These are phyloP conservation scores for Microcebus griseorufus DNA, from an alignment of 2,113 vertebrate genomes.

Conservation along the genomic window DNA sequence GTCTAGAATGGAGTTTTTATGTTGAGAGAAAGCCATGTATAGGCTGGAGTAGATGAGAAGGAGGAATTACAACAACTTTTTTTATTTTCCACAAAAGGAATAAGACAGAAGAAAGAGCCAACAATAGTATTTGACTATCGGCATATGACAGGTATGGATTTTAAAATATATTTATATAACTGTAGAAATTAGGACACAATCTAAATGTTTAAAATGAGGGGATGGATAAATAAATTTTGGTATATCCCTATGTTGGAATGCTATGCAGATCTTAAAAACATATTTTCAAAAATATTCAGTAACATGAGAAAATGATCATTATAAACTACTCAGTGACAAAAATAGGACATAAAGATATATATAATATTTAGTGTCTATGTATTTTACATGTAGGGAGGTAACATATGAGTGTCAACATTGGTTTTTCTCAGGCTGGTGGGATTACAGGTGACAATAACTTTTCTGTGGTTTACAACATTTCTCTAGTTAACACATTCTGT, in stretches of 20 bases:
- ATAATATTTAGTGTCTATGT: not conserved
- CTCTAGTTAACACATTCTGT: not conserved
- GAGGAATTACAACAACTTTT: not conserved
- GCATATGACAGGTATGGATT: not conserved
- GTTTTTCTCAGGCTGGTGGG: not conserved
- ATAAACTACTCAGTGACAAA: not conserved
- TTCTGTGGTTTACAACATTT: not conserved
- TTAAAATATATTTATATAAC: conserved; percentile 34
- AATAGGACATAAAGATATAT: not conserved
- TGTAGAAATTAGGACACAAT: not conserved
- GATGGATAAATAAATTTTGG: conserved; percentile 30
- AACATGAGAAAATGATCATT: conserved; percentile 33
- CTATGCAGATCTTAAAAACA: conserved; percentile 41
- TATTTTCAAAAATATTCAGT: conserved; percentile 44
- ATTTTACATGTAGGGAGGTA: not conserved
- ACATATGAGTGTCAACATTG: not conserved
- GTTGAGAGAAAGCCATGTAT: not conserved
- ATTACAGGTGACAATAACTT: not conserved
- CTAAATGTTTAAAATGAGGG: not conserved
- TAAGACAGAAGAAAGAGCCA: not conserved
- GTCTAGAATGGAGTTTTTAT: conserved; percentile 1
- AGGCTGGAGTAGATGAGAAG: not conserved
- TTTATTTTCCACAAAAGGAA: not conserved
- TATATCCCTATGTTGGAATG: conserved; percentile 1
- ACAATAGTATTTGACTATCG: not conserved